Conservation (phyloP, 2,113 vertebrate genomes). For the Channa maculata region DNA sequence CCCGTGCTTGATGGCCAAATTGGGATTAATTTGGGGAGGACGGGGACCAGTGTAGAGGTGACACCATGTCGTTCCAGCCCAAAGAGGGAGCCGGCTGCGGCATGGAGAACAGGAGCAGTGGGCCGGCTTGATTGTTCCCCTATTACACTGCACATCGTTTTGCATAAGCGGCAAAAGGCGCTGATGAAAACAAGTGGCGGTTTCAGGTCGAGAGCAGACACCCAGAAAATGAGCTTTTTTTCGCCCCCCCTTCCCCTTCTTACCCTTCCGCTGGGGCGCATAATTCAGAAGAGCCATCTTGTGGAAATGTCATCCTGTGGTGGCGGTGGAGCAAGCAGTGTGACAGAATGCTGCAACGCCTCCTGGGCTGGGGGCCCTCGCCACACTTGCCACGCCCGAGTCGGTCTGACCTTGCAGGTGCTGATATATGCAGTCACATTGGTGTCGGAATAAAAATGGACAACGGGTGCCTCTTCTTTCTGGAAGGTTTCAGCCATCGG, state of each 20-base stretch:
- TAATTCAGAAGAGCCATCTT: constrained; percentile 80
- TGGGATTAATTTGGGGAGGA: constrained; percentile 79
- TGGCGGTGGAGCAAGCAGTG: constrained; percentile 72
- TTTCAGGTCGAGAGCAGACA: constrained; percentile 81
- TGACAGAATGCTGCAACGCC: constrained; percentile 77
- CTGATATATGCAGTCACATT: constrained; percentile 74
- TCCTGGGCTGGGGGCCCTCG: constrained; percentile 61
- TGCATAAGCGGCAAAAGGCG: constrained; percentile 77
- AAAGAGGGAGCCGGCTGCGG: constrained; percentile 49
- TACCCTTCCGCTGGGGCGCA: constrained; percentile 74
- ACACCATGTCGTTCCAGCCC: constrained; percentile 71
- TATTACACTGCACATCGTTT: constrained; percentile 69
- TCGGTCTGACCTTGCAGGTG: constrained; percentile 79
- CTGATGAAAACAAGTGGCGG: constrained; percentile 82
- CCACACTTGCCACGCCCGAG: constrained; percentile 62
- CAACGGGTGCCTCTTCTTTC: constrained; percentile 59
- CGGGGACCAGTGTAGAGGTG: constrained; percentile 74
- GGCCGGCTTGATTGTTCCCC: constrained; percentile 74
- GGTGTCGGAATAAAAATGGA: constrained; percentile 61
- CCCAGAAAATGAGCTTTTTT: constrained; percentile 80
- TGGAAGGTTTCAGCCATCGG: constrained; percentile 33
- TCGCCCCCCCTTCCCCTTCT: constrained; percentile 60
- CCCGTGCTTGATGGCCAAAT: constrained; percentile 74
- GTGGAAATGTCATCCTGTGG: constrained; percentile 82
- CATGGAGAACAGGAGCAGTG: constrained; percentile 58